Percentiles rank a stretch among this genome's conserved stretches.
These are phyloP conservation scores for Drosophila anomelani DNA, from an alignment of 2,888 invertebrate genomes.

Conservation along the genomic window DNA sequence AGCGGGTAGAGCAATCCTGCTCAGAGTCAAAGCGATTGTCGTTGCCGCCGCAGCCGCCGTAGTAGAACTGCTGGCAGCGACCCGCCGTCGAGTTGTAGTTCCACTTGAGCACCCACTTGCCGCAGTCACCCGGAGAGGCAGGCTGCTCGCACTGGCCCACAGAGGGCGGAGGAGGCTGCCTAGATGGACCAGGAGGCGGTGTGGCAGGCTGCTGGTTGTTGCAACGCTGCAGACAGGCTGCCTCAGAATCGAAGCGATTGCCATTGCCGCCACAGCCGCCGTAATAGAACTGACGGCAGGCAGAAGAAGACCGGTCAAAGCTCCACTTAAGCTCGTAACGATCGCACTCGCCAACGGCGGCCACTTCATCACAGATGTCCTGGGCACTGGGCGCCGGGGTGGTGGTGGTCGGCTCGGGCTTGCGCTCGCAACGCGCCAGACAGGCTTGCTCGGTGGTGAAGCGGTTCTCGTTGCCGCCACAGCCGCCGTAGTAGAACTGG, in stretches of 20 bases:
- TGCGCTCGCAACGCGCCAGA: constrained; percentile 87
- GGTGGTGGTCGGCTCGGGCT: constrained; percentile 82
- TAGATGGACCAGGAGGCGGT: constrained; percentile 17
- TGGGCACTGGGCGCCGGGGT: constrained; percentile 39
- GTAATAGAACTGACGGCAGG: constrained; percentile 93
- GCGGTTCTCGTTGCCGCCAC: constrained; percentile 96
- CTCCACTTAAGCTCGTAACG: constrained; percentile 91
- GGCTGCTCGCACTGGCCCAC: constrained; percentile 87
- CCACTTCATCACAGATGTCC: constrained; percentile 88
- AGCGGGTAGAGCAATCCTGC: constrained; percentile 46
- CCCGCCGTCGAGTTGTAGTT: constrained; percentile 88
- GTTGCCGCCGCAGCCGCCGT: constrained; percentile 97
- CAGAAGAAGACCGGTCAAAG: constrained; percentile 90
- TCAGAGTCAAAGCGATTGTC: constrained; percentile 90
- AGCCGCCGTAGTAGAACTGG: constrained; percentile 95
- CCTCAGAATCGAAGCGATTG: constrained; percentile 91
- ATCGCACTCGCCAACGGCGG: constrained; percentile 90
- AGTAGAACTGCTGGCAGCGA: constrained; percentile 91
- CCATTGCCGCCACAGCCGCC: constrained; percentile 97
- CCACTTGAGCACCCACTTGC: constrained; percentile 90
- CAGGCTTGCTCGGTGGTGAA: constrained; percentile 90
- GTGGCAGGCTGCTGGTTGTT: constrained; percentile 67
- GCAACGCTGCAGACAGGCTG: constrained; percentile 89
- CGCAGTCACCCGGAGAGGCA: constrained; percentile 90
- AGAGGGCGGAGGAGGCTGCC: constrained; percentile 37